Percentiles rank a stretch among this genome's conserved stretches.
These are phyloP conservation scores for Pyrgilauda ruficollis DNA, from an alignment of 2,113 vertebrate species.

Conservation along the genomic window DNA sequence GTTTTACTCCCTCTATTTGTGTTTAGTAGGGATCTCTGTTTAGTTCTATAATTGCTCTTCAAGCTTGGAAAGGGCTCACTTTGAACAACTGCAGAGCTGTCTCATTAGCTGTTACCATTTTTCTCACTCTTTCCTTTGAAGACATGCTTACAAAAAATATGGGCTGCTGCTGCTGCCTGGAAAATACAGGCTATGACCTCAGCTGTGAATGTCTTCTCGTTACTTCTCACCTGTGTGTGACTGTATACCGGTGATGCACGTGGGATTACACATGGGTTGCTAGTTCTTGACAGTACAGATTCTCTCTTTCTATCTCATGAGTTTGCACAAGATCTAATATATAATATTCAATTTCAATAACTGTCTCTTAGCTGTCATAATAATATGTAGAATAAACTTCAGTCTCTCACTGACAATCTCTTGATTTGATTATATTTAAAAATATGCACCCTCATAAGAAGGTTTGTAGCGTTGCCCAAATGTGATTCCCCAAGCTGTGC, in stretches of 20 bases:
- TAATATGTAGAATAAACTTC: not conserved
- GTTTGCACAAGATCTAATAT: not conserved
- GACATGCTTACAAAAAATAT: not conserved
- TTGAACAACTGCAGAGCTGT: not conserved
- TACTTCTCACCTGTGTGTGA: not conserved
- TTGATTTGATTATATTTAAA: conserved; percentile 15
- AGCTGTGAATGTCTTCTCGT: not conserved
- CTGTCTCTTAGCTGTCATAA: not conserved
- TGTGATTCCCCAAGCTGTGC: not conserved
- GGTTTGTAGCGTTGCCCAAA: not conserved
- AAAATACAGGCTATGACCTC: not conserved
- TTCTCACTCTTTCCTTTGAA: not conserved
- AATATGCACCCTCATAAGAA: not conserved
- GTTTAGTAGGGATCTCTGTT: not conserved
- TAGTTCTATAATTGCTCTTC: not conserved
- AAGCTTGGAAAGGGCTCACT: not conserved
- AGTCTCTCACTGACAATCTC: not conserved
- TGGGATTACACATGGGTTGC: not conserved
- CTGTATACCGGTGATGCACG: not conserved
- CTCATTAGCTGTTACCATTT: not conserved
- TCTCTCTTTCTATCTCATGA: not conserved
- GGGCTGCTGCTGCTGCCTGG: not conserved
- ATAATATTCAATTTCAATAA: not conserved
- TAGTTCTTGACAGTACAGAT: not conserved
- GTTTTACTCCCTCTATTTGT: not conserved